Conservation (phyloP, 2,113 vertebrate species). For the Oncorhynchus tshawytscha region DNA sequence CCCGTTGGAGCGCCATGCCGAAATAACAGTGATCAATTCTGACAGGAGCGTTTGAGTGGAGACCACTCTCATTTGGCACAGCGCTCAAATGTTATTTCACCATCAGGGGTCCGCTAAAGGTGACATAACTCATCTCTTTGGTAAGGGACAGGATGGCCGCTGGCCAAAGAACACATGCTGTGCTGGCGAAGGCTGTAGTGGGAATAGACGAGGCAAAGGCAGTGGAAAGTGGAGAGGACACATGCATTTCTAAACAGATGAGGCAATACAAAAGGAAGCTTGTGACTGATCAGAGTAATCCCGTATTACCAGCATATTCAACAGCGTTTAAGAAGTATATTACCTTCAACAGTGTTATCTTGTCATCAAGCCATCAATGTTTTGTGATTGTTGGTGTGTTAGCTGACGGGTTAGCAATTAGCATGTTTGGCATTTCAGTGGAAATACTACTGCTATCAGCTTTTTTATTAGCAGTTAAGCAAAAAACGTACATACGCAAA, state of each 20-base stretch:
- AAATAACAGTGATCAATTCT: conserved; percentile 66
- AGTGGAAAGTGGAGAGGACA: not conserved
- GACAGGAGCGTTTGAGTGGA: conserved; percentile 56
- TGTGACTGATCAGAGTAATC: not conserved
- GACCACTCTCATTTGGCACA: conserved; percentile 62
- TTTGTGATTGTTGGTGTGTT: too few relatives aligned
- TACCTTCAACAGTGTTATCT: too few relatives aligned
- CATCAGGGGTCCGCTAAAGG: conserved; percentile 46
- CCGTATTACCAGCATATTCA: too few relatives aligned
- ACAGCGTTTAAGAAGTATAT: too few relatives aligned
- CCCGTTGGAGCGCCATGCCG: conserved; percentile 46
- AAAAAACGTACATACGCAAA: too few relatives aligned
- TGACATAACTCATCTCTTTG: conserved; percentile 49
- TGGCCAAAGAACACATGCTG: not conserved
- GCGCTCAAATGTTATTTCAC: conserved; percentile 62
- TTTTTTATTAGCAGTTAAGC: too few relatives aligned
- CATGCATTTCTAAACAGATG: not conserved
- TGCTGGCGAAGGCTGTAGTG: not conserved
- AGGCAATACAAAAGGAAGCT: not conserved
- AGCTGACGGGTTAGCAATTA: too few relatives aligned
- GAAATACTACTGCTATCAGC: too few relatives aligned
- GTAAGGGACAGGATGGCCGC: conserved; percentile 21
- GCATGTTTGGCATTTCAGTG: too few relatives aligned
- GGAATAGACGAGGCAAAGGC: too few relatives aligned
- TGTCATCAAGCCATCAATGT: too few relatives aligned